Base-by-base conservation (phyloP, 1,140 invertebrate species). In the Procambarus clarkii region DNA sequence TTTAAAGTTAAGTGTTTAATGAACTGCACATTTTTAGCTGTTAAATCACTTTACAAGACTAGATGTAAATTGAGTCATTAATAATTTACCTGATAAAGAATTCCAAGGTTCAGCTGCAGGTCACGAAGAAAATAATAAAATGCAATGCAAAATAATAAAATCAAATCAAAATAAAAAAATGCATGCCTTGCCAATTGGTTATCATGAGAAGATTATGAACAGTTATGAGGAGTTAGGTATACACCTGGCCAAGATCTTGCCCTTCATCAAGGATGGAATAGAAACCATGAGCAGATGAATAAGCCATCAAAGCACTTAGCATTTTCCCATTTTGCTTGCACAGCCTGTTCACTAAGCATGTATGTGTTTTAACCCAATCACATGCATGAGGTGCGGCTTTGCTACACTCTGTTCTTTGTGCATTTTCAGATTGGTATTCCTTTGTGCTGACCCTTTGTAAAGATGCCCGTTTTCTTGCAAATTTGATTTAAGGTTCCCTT, bases 321-420 rank as follows among this genome's bases (percentile, higher is more conserved):
- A 64, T 15, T 64, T 24, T 34, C 21, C 5, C n/a, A 54, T 45
- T 74, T 50, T 89, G 89, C 89, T 85, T 91, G 89, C 89, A 64
- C 76, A 91, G 89, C 89, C 89, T 91, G 89, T 60, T 76, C 89
- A 91, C 89, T 78, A 86, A 84, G 89, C 89, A 91, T 91, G 89
- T 84, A 91, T 91, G 89, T 91, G 82, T 91, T 82, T 91, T 91
- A 85, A 91, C 89, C 80, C 58, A 64, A 80, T 91, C 89, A 91
- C 89, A 91, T 85, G 89, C 89, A 91, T 91, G 89, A 69, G 82
- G 80, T 91, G 76, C 89, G 45, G 83, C 89, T 91, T 74, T 91
- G 89, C 89, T 91, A 91, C 80, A 88, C 86, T 64, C 18, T 45
- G 45, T 9, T 18, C 15, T 69, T 69, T 78, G 15, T 77, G 74